Evolutionary conservation across 2,113 vertebrate genomes (phyloP).

Genomic region (Antechinus flavipes): DNA sequence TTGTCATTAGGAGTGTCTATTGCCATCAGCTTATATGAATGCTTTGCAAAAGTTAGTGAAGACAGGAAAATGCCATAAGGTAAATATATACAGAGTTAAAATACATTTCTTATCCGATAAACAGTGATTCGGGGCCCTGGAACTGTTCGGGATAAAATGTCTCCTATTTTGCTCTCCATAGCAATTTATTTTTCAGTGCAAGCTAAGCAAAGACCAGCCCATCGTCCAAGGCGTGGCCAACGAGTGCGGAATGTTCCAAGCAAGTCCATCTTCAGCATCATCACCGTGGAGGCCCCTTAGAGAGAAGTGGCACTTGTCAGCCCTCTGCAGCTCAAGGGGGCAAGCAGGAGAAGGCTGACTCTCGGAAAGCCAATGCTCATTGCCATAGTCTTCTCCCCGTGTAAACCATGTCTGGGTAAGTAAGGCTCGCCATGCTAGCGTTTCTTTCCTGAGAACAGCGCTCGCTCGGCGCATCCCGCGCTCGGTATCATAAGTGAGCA

Average conservation of each 20-base stretch:
- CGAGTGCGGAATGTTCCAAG: slow-evolving; percentile 91
- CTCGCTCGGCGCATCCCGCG: slow-evolving; percentile 68
- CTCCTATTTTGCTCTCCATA: slow-evolving; percentile 80
- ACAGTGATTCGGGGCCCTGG: slow-evolving; percentile 89
- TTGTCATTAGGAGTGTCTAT: slow-evolving; percentile 83
- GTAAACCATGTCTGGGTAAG: slow-evolving; percentile 82
- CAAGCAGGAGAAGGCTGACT: slow-evolving; percentile 79
- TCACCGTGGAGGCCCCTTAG: slow-evolving; percentile 81
- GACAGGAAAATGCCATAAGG: slow-evolving; percentile 89
- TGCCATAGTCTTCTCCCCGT: slow-evolving; percentile 80
- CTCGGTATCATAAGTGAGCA: slow-evolving; percentile 93
- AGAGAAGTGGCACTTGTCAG: slow-evolving; percentile 83
- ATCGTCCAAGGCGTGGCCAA: slow-evolving; percentile 80
- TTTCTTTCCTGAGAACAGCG: slow-evolving; percentile 91
- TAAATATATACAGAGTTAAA: slow-evolving; percentile 93
- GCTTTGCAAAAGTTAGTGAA: slow-evolving; percentile 88
- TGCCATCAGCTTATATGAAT: slow-evolving; percentile 89
- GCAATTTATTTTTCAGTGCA: slow-evolving; percentile 90
- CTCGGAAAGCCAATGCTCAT: slow-evolving; percentile 74
- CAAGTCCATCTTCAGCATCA: slow-evolving; percentile 83
- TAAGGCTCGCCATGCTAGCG: slow-evolving; percentile 82
- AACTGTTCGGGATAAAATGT: slow-evolving; percentile 84
- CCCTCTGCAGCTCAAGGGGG: slow-evolving; percentile 81
- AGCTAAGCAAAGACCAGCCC: slow-evolving; percentile 89
- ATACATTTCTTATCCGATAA: slow-evolving; percentile 88